Conservation (phyloP, 2,113 vertebrate species). For the Pandion haliaetus region DNA sequence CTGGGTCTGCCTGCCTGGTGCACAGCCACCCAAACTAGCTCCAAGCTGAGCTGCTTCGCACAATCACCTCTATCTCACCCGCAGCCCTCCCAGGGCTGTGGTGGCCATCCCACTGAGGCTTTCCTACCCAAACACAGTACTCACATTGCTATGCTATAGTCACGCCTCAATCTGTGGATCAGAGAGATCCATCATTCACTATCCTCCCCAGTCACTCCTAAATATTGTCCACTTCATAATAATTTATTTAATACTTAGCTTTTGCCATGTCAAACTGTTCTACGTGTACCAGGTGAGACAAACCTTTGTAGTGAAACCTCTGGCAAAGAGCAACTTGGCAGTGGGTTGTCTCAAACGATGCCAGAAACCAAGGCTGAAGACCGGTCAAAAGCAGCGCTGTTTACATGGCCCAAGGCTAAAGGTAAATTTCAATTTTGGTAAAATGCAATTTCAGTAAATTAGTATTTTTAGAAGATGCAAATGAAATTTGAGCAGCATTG, state of each 20-base stretch:
- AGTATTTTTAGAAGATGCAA: slow-evolving; percentile 45
- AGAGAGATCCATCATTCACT: not conserved
- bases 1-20: not conserved
- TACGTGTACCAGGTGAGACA: not conserved
- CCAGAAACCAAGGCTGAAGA: not conserved
- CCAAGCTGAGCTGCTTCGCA: not conserved
- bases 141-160: not conserved
- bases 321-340: not conserved
- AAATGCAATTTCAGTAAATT: not conserved
- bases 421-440: not conserved
- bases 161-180: not conserved
- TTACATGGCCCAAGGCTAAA: not conserved
- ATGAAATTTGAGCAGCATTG: slow-evolving; percentile 9
- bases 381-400: not conserved
- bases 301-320: not conserved
- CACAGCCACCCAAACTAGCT: not conserved
- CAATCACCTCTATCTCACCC: not conserved
- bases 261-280: not conserved
- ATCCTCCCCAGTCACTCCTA: not conserved
- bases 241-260: not conserved
- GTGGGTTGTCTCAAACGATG: not conserved
- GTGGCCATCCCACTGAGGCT: not conserved
- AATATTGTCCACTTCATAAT: not conserved
- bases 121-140: not conserved
- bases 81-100: not conserved